A percentile compares a stretch with the other conserved stretches of the same genome.
phyloP scores from a whole-genome alignment of 1,140 invertebrate genomes.

The Neodiprion fabricii region DNA sequence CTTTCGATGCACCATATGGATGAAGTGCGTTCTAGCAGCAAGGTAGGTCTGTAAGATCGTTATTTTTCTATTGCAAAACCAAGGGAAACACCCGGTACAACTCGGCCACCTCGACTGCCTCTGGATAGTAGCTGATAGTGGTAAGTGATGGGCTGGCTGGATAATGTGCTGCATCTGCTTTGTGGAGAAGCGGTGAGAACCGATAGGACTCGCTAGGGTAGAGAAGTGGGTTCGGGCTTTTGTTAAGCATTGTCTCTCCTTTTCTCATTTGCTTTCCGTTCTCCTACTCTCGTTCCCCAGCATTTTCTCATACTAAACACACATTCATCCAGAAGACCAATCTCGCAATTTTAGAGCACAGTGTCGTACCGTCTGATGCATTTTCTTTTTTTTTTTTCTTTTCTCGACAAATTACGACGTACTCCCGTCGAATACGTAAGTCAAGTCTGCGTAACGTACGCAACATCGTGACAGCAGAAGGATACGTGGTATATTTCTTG shows the following conservation, averaged over 20 bases:
- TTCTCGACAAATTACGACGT: too few relatives aligned
- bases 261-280: background rate
- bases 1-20: too few relatives aligned
- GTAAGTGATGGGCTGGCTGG: conserved; percentile 55
- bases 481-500: too few relatives aligned
- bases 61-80: background rate
- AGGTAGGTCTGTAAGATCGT: too few relatives aligned
- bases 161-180: conserved; percentile 62
- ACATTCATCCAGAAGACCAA: background rate
- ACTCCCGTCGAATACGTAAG: too few relatives aligned
- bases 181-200: conserved; percentile 25
- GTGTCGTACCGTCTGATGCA: too few relatives aligned
- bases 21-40: too few relatives aligned
- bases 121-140: conserved; percentile 43
- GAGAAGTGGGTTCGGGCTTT: conserved; percentile 38
- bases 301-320: background rate
- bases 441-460: too few relatives aligned
- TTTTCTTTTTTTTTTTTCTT: too few relatives aligned
- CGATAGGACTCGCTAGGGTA: background rate
- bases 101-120: conserved; percentile 40
- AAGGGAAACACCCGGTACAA: conserved; percentile 46
- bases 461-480: too few relatives aligned
- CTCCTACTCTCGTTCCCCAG: background rate
- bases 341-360: background rate
- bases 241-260: conserved; percentile 44